Conservation (phyloP, 2,888 invertebrate species). For the Deroplatys truncata region DNA sequence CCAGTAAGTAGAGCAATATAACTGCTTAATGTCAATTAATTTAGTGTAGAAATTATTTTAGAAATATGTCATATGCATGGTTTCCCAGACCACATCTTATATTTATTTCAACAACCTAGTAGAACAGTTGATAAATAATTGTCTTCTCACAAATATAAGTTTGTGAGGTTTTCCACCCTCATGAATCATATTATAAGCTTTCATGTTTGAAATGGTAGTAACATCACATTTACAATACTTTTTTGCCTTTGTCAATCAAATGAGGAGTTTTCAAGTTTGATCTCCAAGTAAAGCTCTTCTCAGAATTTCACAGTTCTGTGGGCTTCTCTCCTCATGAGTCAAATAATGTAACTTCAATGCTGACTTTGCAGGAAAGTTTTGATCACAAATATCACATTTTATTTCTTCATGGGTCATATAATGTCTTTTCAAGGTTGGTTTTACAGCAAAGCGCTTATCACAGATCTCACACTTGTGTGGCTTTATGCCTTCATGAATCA, state of each 20-base stretch:
- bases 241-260: neutral
- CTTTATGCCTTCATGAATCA: neutral
- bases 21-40: no score
- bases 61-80: no score
- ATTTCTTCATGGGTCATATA: neutral
- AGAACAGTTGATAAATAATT: no score
- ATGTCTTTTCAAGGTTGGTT: neutral
- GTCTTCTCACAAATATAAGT: no score
- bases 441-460: neutral
- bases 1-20: no score
- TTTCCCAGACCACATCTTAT: no score
- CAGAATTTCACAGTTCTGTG: neutral
- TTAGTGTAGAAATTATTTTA: no score
- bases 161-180: no score
- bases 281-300: neutral
- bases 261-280: neutral
- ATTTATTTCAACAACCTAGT: no score
- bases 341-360: neutral
- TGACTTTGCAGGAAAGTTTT: neutral
- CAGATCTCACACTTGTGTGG: neutral
- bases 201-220: no score
- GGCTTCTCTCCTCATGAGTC: neutral
- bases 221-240: no score
- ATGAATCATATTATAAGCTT: no score
- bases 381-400: neutral